Percentiles rank a stretch among this genome's conserved stretches.
phyloP scores from a whole-genome alignment of 2,888 invertebrate species.

The Perdita meconis region DNA sequence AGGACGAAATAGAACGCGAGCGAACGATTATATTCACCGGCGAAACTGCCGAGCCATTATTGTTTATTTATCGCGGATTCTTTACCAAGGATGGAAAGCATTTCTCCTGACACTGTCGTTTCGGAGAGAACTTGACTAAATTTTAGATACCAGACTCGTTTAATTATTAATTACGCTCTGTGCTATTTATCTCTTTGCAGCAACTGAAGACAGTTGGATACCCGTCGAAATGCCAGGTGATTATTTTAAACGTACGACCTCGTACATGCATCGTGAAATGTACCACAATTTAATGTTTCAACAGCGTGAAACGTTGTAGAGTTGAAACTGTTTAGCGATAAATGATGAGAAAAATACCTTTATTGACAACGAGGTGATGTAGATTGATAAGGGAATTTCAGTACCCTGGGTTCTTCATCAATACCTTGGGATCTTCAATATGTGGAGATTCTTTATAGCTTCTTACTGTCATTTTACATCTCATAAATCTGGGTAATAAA shows the following conservation, averaged over 20 bases:
- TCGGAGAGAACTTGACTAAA: neutral
- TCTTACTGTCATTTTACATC: no score
- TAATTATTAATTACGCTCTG: conserved; percentile 14
- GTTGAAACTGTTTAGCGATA: neutral
- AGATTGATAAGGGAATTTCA: no score
- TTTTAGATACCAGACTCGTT: neutral
- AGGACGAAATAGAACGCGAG: neutral
- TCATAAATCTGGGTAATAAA: no score
- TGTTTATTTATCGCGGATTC: neutral
- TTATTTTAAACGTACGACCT: neutral
- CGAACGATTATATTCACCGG: conserved; percentile 11
- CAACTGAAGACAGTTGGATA: neutral
- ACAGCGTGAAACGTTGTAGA: conserved; percentile 5
- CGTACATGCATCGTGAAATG: no score
- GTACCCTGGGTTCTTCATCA: no score
- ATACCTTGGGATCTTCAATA: no score
- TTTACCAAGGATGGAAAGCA: neutral
- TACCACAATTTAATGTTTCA: conserved; percentile 28
- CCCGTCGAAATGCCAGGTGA: neutral
- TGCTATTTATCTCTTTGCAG: neutral
- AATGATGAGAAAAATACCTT: conserved; percentile 20
- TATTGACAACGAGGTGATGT: conserved; percentile 21
- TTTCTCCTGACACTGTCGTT: neutral
- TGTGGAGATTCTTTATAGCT: no score
- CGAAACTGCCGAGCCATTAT: no score